Evolutionary conservation across 2,113 vertebrate species (phyloP).

Genomic region (Rhinolophus ferrumequinum): DNA sequence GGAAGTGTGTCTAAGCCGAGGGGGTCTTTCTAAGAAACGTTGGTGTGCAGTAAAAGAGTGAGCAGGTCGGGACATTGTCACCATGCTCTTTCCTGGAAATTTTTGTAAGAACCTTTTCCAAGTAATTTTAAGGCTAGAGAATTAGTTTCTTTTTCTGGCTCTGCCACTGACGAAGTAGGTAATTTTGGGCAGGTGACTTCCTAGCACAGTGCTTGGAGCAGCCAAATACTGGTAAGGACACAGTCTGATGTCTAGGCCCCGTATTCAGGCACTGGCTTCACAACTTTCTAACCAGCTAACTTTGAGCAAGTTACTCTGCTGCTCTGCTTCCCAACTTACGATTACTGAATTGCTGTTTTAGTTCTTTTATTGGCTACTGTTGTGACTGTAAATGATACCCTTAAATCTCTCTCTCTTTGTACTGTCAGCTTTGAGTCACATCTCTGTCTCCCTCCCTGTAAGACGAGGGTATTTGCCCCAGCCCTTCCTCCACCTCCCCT

Average conservation of each 20-base stretch:
- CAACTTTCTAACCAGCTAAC: neutral
- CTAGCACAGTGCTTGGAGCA: neutral
- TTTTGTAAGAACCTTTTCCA: neutral
- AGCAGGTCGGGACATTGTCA: neutral
- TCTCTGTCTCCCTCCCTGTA: neutral
- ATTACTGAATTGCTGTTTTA: neutral
- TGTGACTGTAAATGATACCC: neutral
- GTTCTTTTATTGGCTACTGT: neutral
- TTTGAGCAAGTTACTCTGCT: neutral
- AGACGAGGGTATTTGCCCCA: neutral
- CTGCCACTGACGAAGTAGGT: neutral
- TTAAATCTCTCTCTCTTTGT: neutral
- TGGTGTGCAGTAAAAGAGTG: neutral
- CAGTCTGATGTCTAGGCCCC: neutral
- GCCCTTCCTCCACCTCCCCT: neutral
- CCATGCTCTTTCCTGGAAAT: neutral
- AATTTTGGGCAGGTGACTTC: neutral
- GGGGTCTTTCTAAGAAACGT: neutral
- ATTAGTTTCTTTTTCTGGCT: neutral
- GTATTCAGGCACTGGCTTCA: neutral
- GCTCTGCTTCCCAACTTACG: neutral
- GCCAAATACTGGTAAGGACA: accelerated
- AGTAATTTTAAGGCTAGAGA: conserved; percentile 3
- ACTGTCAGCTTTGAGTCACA: neutral
- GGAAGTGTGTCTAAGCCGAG: neutral